These are phyloP conservation scores for Muraenolepis orangiensis DNA, from an alignment of 2,797 vertebrate genomes.

Conservation along the genomic window DNA sequence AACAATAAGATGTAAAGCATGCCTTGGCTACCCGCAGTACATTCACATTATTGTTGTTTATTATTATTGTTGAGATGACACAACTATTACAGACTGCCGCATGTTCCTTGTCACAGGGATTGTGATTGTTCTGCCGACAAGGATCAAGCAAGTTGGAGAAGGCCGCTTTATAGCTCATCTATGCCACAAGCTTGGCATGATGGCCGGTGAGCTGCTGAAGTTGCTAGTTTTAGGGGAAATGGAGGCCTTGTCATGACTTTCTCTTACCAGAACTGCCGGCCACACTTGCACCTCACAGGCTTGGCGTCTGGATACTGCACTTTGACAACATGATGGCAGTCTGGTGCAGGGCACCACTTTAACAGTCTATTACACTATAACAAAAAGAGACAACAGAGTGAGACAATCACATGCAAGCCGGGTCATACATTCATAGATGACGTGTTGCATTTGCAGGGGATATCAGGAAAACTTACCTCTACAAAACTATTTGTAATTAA, in stretches of 20 bases:
- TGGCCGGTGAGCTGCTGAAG: background rate
- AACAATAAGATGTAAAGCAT: constrained; percentile 1
- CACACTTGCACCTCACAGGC: constrained; percentile 98
- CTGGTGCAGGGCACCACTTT: constrained; percentile 99
- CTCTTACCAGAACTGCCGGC: constrained; percentile 98
- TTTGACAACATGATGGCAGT: constrained; percentile 99
- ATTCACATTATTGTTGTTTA: constrained; percentile 5
- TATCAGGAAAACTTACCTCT: constrained; percentile 84
- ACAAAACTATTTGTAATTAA: constrained; percentile 99
- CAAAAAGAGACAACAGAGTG: constrained; percentile 5
- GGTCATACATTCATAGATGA: background rate
- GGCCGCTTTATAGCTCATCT: background rate
- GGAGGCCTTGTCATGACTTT: background rate
- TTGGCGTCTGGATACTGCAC: constrained; percentile 99
- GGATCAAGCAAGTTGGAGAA: too few species aligned
- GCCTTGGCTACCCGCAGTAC: background rate
- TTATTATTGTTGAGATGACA: background rate
- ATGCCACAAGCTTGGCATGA: background rate
- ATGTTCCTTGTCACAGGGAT: constrained; percentile 27
- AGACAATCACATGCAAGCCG: background rate
- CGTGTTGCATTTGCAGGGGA: constrained; percentile 8
- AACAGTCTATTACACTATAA: constrained; percentile 97
- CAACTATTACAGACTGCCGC: constrained; percentile 22
- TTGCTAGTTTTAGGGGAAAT: background rate
- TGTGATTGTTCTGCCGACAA: too few species aligned